These are phyloP conservation scores for Aptenodytes patagonicus DNA, from an alignment of 2,113 vertebrate species.

Conservation along the genomic window DNA sequence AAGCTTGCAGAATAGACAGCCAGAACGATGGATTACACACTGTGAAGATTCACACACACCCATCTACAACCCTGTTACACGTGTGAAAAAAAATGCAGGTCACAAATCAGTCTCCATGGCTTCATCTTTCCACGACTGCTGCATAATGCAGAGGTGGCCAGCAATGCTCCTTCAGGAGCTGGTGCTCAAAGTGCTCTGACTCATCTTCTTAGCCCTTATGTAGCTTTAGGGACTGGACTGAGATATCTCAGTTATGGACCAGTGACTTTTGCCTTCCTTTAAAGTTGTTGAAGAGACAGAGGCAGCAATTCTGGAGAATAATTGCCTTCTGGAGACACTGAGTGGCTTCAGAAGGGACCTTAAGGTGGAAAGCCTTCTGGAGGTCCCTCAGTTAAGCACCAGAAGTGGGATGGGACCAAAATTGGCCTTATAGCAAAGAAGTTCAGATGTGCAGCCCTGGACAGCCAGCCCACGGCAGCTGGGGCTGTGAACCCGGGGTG, in stretches of 20 bases:
- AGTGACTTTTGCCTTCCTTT: background rate
- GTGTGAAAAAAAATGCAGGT: background rate
- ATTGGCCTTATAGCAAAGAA: background rate
- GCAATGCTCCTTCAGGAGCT: rapidly evolving
- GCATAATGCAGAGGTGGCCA: background rate
- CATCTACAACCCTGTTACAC: background rate
- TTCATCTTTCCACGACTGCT: background rate
- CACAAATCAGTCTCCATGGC: background rate
- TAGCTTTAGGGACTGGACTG: background rate
- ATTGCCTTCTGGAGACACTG: background rate
- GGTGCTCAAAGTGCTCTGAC: background rate
- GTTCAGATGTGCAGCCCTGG: background rate
- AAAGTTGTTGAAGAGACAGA: background rate
- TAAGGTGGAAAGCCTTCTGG: background rate
- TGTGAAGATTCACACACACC: background rate
- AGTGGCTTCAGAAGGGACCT: background rate
- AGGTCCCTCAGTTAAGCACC: background rate
- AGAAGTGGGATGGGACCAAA: background rate
- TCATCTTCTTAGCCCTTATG: background rate
- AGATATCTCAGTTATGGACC: background rate
- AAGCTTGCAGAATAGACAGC: background rate
- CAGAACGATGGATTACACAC: background rate
- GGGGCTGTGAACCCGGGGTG: rapidly evolving
- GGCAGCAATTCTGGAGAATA: background rate
- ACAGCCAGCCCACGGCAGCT: rapidly evolving